phyloP scores from a whole-genome alignment of 1,140 invertebrate species.

The Pachypeltis micranthus region DNA sequence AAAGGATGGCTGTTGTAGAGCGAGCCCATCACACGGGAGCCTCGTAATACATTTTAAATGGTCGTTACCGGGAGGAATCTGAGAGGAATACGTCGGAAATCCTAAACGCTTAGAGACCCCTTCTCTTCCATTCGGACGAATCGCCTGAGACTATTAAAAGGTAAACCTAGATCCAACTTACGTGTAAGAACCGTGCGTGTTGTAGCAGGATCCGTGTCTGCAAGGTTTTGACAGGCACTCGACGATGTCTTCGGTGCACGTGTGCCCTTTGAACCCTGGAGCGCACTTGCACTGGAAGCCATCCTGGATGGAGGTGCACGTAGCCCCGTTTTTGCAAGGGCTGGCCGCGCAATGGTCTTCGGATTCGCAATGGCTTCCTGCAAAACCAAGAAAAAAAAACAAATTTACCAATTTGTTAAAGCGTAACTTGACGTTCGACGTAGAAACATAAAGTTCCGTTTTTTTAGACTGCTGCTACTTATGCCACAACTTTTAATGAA shows the following conservation, averaged over 20 bases:
- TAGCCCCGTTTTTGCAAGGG: slow-evolving; percentile 75
- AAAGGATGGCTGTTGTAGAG: too few relatives aligned
- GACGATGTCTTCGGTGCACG: slow-evolving; percentile 78
- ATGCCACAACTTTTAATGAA: too few relatives aligned
- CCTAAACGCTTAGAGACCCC: too few relatives aligned
- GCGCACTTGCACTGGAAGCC: slow-evolving; percentile 72
- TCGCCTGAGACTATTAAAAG: not conserved
- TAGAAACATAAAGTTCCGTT: too few relatives aligned
- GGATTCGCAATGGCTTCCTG: slow-evolving; percentile 75
- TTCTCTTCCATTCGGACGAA: too few relatives aligned
- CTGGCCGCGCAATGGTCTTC: slow-evolving; percentile 79
- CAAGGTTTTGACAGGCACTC: slow-evolving; percentile 57
- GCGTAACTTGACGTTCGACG: not conserved
- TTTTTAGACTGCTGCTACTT: too few relatives aligned
- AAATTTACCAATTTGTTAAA: not conserved
- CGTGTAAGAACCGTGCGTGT: slow-evolving; percentile 82
- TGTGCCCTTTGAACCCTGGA: slow-evolving; percentile 72
- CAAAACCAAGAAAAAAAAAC: slow-evolving; percentile 25
- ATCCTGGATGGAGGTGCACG: slow-evolving; percentile 59
- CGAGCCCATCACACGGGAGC: too few relatives aligned
- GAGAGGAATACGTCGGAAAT: too few relatives aligned
- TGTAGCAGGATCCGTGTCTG: slow-evolving; percentile 64
- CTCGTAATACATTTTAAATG: too few relatives aligned
- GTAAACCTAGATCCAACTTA: slow-evolving; percentile 38
- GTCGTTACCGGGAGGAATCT: too few relatives aligned